Base-by-base conservation (phyloP, 1,140 invertebrate species). In the Trissolcus basalis region DNA sequence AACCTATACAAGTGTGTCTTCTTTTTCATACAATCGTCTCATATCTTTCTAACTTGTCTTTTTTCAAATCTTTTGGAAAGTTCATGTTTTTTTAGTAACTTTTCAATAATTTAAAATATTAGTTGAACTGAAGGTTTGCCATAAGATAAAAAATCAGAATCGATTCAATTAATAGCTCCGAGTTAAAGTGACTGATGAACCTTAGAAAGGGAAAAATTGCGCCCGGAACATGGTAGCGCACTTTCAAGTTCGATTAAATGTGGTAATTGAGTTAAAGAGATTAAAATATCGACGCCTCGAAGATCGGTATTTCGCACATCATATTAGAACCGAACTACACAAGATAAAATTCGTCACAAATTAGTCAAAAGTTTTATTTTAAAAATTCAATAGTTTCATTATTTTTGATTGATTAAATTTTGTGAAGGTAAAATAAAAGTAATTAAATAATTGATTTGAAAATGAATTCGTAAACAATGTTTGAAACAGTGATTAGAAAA, bases 201-300 rank as follows among this genome's bases (percentile, higher is more conserved):
- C 36, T 51, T 7, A 56, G 55, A 55, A 69, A 54, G 19, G 44
- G 27, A 43, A 39, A 36, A 70, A 70, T 36, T 70, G 50, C 33
- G n/a, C 19, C 61, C 13, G 54, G 49, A 56, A 14, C 53, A 36
- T 48, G 32, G 58, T 49, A 61, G 53, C 69, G 63, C 75, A 48
- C 68, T 56, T 44, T 45, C 36, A 39, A 67, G 51, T 47, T 67
- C 70, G 67, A 78, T 78, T 75, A 67, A 75, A 75, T 65, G 58
- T 15, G 43, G 67, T 63, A 71, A 78, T 78, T 65, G 61, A 78
- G 74, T 78, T 68, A 78, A 75, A 43, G 67, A 54, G 53, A 72
- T 69, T 72, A 60, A 72, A 79, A 75, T 76, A 67, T 61, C 27
- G 32, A 27, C 60, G 33, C 19, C 35, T 14, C 35, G 32, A 16